Base-by-base conservation (phyloP, 2,797 vertebrate genomes). In the Acanthornis magna region DNA sequence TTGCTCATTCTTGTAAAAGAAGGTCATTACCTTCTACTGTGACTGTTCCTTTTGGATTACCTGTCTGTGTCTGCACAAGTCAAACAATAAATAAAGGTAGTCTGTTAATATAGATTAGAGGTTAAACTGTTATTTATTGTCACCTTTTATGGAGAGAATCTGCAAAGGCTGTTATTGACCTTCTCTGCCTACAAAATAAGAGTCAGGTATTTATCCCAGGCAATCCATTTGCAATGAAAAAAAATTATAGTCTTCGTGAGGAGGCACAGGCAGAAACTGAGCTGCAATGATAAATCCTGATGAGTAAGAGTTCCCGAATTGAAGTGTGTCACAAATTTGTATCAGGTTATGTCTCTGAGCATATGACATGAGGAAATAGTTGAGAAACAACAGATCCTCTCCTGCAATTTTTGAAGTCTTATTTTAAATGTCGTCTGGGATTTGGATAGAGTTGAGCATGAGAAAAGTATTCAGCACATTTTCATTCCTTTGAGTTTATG, bases 1-100 rank as follows among this genome's bases (percentile, higher is more conserved):
- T 97, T 88, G 94, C 96, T 95, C 92, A 91, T 88, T 97, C 97
- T 97, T 91, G 91, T 97, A 97, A 98, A 97, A 67, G 94, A 96
- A 98, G 97, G 98, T 98, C 97, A 97, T 94, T 91, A 77, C 96
- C 54, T 85, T 74, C 61, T 74, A 70, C 89, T 82, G 81, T 78
- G 77, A 36, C 74, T 95, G 45, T 45, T 95, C 18, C 72, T 90
- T 95, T 92, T 89, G 87, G 72, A 88, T 91, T 81, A 45, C 78
- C 74, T 75, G 61, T 50, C 77, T 92, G 91, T 85, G 70, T 90
- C 92, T 88, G 88, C 61, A 81, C 30, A 75, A 86, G 75, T 48
- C 78, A 89, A 94, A 95, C 58, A 71, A 93, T 93, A 94, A 95
- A 89, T 86, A 89, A 86, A 71, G 57, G 14, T 21, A 77, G 32